Base-by-base conservation (phyloP, 2,888 invertebrate genomes). In the Prosapia bicincta region DNA sequence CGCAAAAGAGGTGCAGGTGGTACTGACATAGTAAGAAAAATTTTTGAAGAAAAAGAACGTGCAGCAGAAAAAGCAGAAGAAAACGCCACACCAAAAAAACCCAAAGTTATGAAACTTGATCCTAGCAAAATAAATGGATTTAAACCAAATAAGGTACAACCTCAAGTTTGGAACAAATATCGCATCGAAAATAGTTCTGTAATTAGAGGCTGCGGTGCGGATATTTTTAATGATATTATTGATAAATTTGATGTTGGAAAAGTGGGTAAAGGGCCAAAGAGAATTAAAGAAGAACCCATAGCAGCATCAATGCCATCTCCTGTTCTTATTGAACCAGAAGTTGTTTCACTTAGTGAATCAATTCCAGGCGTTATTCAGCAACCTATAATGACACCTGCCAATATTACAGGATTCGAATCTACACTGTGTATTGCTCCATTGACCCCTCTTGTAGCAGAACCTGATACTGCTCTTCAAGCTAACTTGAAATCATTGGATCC, bases 1-100 rank as follows among this genome's bases (percentile, higher is more conserved):
- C 76, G 75, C 84, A 77, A 85, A 75, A 78, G 69, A 90, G 90
- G 83, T 86, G 89, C 74, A 88, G 89, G n/a, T 88, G 90, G 69
- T 83, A 92, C 70, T 88, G 43, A 43, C 23, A 69, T 65, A 3
- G 89, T 71, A 88, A 89, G 84, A 89, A 90, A 91, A 85, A 90
- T 93, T 81, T 93, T 93, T 84, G 93, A 93, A 85, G 92, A 91
- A 72, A 93, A 93, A 84, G 80, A 80, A 72, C 77, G 78, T 24
- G 78, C 76, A 26, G 78, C 78, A 3, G 78, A 79, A 7, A 77
- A 76, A 26, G 80, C 77, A 65, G 73, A 78, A 73, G 80, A 79
- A 69, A 74, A 66, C 26, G 72, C 43, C 65, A 76, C 74, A 67
- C 76, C 54, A 76, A 77, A 75, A 13, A 38, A 38, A 38, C 38